phyloP scores from a whole-genome alignment of 2,797 vertebrate genomes.

The Huso huso region DNA sequence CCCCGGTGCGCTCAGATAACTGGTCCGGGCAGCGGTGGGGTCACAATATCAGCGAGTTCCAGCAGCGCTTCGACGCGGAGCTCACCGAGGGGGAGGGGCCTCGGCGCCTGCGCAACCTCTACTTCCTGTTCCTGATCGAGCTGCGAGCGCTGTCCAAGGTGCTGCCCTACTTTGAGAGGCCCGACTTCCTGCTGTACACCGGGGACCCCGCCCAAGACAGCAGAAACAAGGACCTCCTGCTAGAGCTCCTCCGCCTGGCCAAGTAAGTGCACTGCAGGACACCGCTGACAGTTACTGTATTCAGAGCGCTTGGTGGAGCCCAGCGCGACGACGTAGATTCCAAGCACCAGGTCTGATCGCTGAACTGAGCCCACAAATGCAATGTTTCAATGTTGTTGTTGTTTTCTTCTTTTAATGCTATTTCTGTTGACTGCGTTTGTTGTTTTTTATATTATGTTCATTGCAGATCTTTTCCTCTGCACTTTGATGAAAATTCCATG shows the following conservation, averaged over 20 bases:
- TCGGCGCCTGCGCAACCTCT: slow-evolving; percentile 81
- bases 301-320: too few relatives aligned
- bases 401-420: not conserved
- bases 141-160: slow-evolving; percentile 82
- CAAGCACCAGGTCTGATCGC: too few relatives aligned
- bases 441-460: not conserved
- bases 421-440: not conserved
- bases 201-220: slow-evolving; percentile 60
- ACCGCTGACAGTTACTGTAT: not conserved
- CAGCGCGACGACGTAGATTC: too few relatives aligned
- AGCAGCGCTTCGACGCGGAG: slow-evolving; percentile 75
- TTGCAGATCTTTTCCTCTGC: slow-evolving; percentile 79
- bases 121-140: slow-evolving; percentile 89
- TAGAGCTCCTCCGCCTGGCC: slow-evolving; percentile 73
- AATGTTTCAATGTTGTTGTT: not conserved
- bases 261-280: slow-evolving; percentile 56
- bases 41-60: slow-evolving; percentile 80
- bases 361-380: too few relatives aligned
- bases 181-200: slow-evolving; percentile 72
- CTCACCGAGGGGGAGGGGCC: slow-evolving; percentile 83
- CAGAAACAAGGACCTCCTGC: slow-evolving; percentile 60
- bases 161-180: slow-evolving; percentile 74
- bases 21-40: slow-evolving; percentile 84
- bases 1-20: slow-evolving; percentile 51
- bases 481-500: slow-evolving; percentile 83